Percentiles rank a stretch among this genome's conserved stretches.
These are phyloP conservation scores for Anguilla rostrata DNA, from an alignment of 2,113 vertebrate genomes.

Conservation along the genomic window DNA sequence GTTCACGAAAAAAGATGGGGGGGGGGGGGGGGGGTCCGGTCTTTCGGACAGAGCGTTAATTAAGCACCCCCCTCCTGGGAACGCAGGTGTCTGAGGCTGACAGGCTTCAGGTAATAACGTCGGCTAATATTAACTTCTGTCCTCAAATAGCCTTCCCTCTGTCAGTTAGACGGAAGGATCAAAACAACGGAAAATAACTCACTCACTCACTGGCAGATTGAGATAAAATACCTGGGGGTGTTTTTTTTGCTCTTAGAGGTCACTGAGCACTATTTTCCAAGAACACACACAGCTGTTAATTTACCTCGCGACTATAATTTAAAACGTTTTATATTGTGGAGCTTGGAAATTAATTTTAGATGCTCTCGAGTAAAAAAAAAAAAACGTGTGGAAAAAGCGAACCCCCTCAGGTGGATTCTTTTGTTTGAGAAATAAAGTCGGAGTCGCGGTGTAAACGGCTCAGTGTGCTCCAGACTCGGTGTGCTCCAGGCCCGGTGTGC, in stretches of 20 bases:
- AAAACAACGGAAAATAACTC: background rate
- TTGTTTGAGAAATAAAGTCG: background rate
- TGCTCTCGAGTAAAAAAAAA: background rate
- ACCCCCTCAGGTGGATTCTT: background rate
- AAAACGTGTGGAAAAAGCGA: background rate
- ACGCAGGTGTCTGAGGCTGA: background rate
- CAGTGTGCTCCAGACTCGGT: too few species aligned
- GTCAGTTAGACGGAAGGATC: background rate
- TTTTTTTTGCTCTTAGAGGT: background rate
- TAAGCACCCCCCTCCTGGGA: background rate
- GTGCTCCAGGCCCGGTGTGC: background rate
- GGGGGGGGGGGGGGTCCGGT: background rate
- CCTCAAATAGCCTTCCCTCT: background rate
- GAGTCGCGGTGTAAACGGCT: background rate
- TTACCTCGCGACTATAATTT: background rate
- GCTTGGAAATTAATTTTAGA: background rate
- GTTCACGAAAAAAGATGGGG: background rate
- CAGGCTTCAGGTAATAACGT: slow-evolving; percentile 2
- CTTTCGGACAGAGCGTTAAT: background rate
- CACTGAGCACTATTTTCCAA: background rate
- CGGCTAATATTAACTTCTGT: background rate
- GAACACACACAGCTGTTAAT: background rate
- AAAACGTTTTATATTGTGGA: background rate
- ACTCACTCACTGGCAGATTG: background rate
- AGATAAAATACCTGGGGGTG: background rate